These are phyloP conservation scores for Chlamydotis undulata DNA, from an alignment of 2,113 vertebrate genomes.

Conservation along the genomic window DNA sequence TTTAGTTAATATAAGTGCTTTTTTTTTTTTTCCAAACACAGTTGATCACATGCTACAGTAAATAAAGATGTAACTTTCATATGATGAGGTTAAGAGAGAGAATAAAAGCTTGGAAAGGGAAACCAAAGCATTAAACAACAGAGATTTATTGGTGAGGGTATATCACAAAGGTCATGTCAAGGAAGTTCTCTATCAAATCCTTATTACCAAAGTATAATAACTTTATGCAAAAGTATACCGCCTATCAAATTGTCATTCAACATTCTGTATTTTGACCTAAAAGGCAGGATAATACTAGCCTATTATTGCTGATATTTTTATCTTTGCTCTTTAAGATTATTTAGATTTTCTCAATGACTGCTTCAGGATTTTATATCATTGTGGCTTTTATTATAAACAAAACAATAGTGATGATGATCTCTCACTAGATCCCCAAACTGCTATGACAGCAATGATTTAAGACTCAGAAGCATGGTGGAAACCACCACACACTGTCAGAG, in stretches of 20 bases:
- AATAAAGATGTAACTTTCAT: background rate
- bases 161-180: constrained; percentile 13
- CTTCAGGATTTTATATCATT: background rate
- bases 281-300: background rate
- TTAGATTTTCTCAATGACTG: background rate
- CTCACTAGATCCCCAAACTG: background rate
- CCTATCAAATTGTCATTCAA: background rate
- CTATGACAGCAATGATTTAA: background rate
- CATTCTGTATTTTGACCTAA: background rate
- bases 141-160: background rate
- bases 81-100: background rate
- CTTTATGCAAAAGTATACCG: background rate
- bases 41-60: background rate
- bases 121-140: background rate
- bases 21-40: background rate
- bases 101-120: background rate
- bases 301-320: background rate
- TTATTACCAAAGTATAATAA: background rate
- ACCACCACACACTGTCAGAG: background rate
- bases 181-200: constrained; percentile 1
- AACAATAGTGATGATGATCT: background rate
- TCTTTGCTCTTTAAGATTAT: background rate
- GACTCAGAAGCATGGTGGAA: background rate
- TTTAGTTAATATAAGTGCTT: background rate
- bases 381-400: background rate